These are phyloP conservation scores for Nothocercus julius DNA, from an alignment of 2,113 vertebrate species.

Conservation along the genomic window DNA sequence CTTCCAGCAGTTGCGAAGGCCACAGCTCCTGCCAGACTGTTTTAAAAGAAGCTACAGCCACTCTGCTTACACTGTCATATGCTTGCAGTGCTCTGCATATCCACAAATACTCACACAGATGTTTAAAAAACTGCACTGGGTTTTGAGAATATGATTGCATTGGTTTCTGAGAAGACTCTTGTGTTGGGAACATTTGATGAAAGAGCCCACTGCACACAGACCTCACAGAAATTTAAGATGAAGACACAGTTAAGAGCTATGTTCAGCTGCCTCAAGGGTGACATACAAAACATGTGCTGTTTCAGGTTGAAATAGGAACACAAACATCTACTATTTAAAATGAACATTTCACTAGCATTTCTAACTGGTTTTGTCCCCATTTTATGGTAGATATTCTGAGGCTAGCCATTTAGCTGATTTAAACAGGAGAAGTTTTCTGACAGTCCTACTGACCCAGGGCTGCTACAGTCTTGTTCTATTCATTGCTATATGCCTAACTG, in stretches of 20 bases:
- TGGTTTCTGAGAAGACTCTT: not conserved
- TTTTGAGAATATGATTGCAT: not conserved
- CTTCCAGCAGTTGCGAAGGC: not conserved
- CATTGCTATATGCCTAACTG: not conserved
- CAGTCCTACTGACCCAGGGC: not conserved
- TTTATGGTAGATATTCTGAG: not conserved
- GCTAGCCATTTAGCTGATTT: not conserved
- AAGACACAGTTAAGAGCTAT: not conserved
- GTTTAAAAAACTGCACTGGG: not conserved
- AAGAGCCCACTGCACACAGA: not conserved
- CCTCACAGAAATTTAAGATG: not conserved
- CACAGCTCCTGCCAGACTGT: not conserved
- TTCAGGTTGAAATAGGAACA: not conserved
- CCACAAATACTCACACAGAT: not conserved
- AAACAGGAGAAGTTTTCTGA: not conserved
- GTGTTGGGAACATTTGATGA: not conserved
- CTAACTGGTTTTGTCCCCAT: not conserved
- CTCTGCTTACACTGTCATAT: rapidly evolving
- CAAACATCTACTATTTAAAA: not conserved
- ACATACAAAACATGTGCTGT: not conserved
- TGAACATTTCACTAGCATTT: not conserved
- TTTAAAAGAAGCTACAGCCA: not conserved
- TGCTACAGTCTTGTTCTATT: not conserved
- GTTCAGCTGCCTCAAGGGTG: not conserved
- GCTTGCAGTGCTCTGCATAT: rapidly evolving